A percentile compares a stretch with the other conserved stretches of the same genome.
These are phyloP conservation scores for Aproaerema taeniolella DNA, from an alignment of 2,888 invertebrate genomes.

Conservation along the genomic window DNA sequence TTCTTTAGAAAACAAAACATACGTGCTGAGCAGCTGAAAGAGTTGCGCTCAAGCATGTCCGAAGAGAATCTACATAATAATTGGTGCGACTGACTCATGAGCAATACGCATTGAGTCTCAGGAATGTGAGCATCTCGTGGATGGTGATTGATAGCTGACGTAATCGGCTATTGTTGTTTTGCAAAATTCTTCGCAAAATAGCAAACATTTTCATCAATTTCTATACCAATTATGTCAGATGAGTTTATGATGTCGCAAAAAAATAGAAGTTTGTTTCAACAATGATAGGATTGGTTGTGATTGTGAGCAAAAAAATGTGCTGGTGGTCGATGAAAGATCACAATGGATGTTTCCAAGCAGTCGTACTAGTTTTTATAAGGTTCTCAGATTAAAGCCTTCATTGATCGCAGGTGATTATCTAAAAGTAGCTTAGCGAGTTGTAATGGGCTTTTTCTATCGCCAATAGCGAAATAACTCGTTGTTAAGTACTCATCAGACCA, in stretches of 20 bases:
- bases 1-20: constrained; percentile 24
- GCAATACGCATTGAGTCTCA: constrained; percentile 27
- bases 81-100: constrained; percentile 28
- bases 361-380: constrained; percentile 41
- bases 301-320: constrained; percentile 10
- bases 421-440: constrained; percentile 29
- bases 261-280: too few relatives aligned
- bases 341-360: constrained; percentile 35
- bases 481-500: background rate
- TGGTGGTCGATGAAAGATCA: constrained; percentile 14
- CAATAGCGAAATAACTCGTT: constrained; percentile 11
- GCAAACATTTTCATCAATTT: constrained; percentile 6
- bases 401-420: constrained; percentile 36
- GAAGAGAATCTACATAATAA: constrained; percentile 46
- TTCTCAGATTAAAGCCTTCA: constrained; percentile 39
- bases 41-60: constrained; percentile 26
- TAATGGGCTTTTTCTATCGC: constrained; percentile 17
- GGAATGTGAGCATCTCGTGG: constrained; percentile 27
- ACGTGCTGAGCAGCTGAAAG: constrained; percentile 20
- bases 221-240: constrained; percentile 12
- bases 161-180: constrained; percentile 37
- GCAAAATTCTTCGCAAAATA: constrained; percentile 22
- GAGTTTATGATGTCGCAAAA: constrained; percentile 12
- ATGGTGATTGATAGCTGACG: constrained; percentile 37
- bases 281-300: constrained; percentile 8